Percentiles rank a stretch among this genome's conserved stretches.
Evolutionary conservation across 2,113 vertebrate genomes (phyloP).

Genomic region (Ursus arctos): DNA sequence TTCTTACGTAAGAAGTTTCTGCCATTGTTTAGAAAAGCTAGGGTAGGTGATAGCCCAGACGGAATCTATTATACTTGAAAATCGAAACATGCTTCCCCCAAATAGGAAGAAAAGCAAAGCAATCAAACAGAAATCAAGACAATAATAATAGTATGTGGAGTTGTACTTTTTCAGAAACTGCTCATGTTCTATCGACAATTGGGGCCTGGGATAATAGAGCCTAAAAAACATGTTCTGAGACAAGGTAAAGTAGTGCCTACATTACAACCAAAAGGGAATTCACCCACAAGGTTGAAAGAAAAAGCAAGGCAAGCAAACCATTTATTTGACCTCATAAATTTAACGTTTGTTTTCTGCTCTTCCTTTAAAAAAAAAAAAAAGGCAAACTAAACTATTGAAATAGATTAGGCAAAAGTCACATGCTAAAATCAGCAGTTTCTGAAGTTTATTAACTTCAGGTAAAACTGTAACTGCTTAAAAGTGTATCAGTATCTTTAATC

Average conservation of each 20-base stretch:
- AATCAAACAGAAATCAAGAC: neutral
- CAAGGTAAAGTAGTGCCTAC: neutral
- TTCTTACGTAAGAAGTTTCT: conserved; percentile 79
- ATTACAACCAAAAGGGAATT: neutral
- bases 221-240: neutral
- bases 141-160: neutral
- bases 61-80: conserved; percentile 68
- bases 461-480: neutral
- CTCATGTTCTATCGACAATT: neutral
- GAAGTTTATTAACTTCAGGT: conserved; percentile 2
- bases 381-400: neutral
- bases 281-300: neutral
- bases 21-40: conserved; percentile 79
- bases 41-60: conserved; percentile 75
- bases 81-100: neutral
- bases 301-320: neutral
- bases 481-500: neutral
- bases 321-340: neutral
- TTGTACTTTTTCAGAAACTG: neutral
- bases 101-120: neutral
- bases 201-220: neutral
- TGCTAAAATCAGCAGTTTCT: neutral
- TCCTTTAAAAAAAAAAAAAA: neutral
- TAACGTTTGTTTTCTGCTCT: neutral
- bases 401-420: neutral